Percentiles rank a stretch among this genome's conserved stretches.
These are phyloP conservation scores for Belgica antarctica DNA, from an alignment of 2,888 invertebrate species.

Conservation along the genomic window DNA sequence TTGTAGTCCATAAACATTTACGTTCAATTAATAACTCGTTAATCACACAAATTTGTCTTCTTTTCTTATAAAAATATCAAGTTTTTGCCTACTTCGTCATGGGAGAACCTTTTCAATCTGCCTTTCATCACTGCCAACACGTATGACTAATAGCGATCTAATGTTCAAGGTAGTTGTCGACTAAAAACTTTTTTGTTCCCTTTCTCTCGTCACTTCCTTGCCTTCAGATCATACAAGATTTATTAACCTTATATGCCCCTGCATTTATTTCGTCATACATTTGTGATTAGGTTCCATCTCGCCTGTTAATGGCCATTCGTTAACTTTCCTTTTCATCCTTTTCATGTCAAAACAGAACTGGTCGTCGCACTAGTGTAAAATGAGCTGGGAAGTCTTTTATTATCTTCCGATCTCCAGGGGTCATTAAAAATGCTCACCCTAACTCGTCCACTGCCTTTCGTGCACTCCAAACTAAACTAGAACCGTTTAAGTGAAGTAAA, in stretches of 20 bases:
- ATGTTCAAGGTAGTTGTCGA: constrained; percentile 35
- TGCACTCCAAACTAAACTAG: neutral
- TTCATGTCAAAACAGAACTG: constrained; percentile 37
- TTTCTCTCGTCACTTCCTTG: neutral
- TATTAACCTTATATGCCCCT: constrained; percentile 31
- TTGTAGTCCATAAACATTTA: no score
- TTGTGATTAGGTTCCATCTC: constrained; percentile 27
- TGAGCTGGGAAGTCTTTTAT: constrained; percentile 12
- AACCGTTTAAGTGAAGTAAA: constrained; percentile 8
- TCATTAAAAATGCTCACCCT: constrained; percentile 33
- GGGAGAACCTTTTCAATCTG: constrained; percentile 18
- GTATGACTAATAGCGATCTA: neutral
- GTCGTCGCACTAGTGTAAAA: constrained; percentile 11
- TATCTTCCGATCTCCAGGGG: constrained; percentile 35
- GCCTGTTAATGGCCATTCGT: constrained; percentile 24
- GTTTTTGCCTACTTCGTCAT: no score
- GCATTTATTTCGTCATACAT: constrained; percentile 34
- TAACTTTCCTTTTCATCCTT: constrained; percentile 38
- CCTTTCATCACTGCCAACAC: neutral
- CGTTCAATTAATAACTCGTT: constrained; percentile 25
- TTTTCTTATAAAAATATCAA: neutral
- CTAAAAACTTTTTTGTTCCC: neutral
- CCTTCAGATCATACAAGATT: constrained; percentile 25
- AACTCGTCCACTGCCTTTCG: neutral
- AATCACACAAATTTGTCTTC: constrained; percentile 30